phyloP scores from a whole-genome alignment of 2,113 vertebrate species.

The Malaclemys terrapin region DNA sequence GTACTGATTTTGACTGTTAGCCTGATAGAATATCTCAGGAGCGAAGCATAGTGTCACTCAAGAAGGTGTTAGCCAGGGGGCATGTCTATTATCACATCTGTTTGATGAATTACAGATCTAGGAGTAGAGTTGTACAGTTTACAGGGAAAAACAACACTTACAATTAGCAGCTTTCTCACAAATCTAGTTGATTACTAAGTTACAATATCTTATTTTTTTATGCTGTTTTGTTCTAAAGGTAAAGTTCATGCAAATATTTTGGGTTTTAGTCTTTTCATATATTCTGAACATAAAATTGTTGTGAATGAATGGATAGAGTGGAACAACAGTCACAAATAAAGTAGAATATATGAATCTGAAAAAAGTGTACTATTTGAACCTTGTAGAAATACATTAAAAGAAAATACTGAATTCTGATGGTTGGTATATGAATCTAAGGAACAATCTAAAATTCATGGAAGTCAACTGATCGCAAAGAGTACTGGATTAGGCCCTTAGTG shows the following conservation, averaged over 20 bases:
- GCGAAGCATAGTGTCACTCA: neutral
- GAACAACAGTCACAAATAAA: neutral
- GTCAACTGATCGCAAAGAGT: rapidly evolving
- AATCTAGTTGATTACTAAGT: neutral
- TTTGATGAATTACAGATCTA: neutral
- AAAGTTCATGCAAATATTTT: too few relatives aligned
- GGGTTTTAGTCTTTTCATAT: too few relatives aligned
- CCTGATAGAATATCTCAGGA: neutral
- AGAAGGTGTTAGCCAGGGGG: neutral
- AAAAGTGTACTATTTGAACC: too few relatives aligned
- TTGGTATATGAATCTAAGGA: neutral
- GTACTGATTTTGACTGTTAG: neutral
- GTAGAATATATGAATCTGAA: neutral
- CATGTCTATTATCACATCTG: neutral
- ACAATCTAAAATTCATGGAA: neutral
- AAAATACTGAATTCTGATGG: neutral
- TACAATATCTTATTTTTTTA: too few relatives aligned
- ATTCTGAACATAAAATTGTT: neutral
- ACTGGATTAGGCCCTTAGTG: neutral
- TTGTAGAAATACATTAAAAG: neutral
- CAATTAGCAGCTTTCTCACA: neutral
- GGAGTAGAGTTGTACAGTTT: neutral
- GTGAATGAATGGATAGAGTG: neutral
- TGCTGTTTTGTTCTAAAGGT: too few relatives aligned
- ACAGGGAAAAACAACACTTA: neutral